Evolutionary conservation across 2,797 vertebrate genomes (phyloP), one percentile per base, ranked within the genome.

Genomic region (Prionace glauca): DNA sequence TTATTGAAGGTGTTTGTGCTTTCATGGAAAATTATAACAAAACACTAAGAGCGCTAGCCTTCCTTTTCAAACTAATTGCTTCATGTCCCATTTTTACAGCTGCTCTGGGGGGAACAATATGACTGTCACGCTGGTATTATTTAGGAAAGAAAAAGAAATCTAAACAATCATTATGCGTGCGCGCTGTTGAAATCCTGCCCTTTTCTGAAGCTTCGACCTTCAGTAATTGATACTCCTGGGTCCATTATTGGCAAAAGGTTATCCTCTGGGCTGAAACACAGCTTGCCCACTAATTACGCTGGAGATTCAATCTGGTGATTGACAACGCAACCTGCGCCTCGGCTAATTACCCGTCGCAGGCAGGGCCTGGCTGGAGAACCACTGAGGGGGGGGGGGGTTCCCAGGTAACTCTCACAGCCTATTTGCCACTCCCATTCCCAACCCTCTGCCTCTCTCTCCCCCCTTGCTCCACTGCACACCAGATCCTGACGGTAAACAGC

Each of bases 51-150:
- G 60, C 50, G 29, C 87, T 56, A 50, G 60, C 29, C 98, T 98
- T 98, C 97, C 97, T 98, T 98, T 98, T 98, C 98, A 98, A 98
- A 98, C 98, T 98, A 98, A 98, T 98, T 98, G 98, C 98, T 97
- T 97, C 97, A 96, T 97, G 97, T 98, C 98, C 98, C 98, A 98
- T 36, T 18, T 98, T 97, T 98, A 98, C 97, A 97, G 97, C 96
- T 96, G 95, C 95, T 97, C 98, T 97, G 97, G 26, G 88, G 97
- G 97, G 98, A 97, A 96, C 79, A 97, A 97, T 97, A 97, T 97
- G 98, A 98, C 98, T 98, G 98, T 98, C 98, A 98, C 97, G 97
- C 97, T 97, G 97, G 97, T 98, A 98, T 98, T 98, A 98, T 98
- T 98, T 98, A 98, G 98, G 98, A 92, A 92, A 67, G 50, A 45